A percentile compares a stretch with the other conserved stretches of the same genome.
Conservation (phyloP, 1,140 invertebrate species). For the Aphaenogaster floridana region DNA sequence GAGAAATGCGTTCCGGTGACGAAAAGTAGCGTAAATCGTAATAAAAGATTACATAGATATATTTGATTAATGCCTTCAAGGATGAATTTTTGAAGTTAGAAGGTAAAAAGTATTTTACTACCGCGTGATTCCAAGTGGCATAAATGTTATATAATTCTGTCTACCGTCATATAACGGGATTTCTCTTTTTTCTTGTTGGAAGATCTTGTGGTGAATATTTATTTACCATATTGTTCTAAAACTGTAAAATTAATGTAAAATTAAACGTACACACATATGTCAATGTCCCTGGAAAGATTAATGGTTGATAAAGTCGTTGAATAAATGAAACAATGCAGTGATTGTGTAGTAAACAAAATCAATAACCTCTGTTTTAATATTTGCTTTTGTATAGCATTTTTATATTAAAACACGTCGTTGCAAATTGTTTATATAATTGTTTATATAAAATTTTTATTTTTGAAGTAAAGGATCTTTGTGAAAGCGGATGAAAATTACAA, state of each 20-base stretch:
- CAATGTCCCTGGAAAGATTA: not conserved
- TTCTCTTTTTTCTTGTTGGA: not conserved
- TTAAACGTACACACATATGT: not conserved
- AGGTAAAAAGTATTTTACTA: not conserved
- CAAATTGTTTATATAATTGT: not conserved
- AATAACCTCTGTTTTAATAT: not conserved
- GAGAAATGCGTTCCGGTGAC: not conserved
- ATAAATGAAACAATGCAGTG: not conserved
- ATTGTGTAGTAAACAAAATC: not conserved
- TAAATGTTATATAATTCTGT: not conserved
- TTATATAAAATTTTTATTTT: not conserved
- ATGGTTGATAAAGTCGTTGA: not conserved
- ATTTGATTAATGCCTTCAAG: not conserved
- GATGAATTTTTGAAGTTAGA: not conserved
- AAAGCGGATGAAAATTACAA: not conserved
- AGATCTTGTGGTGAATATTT: not conserved
- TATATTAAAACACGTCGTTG: slow-evolving; percentile 11
- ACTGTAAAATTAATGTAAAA: slow-evolving; percentile 4
- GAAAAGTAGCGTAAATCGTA: not conserved
- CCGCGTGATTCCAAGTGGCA: not conserved
- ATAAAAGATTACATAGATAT: not conserved
- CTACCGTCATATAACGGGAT: not conserved
- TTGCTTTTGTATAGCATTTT: not conserved
- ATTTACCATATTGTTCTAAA: not conserved
- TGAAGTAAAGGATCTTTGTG: not conserved